Conservation (phyloP, 2,113 vertebrate species). For the Formicarius rufipectus region DNA sequence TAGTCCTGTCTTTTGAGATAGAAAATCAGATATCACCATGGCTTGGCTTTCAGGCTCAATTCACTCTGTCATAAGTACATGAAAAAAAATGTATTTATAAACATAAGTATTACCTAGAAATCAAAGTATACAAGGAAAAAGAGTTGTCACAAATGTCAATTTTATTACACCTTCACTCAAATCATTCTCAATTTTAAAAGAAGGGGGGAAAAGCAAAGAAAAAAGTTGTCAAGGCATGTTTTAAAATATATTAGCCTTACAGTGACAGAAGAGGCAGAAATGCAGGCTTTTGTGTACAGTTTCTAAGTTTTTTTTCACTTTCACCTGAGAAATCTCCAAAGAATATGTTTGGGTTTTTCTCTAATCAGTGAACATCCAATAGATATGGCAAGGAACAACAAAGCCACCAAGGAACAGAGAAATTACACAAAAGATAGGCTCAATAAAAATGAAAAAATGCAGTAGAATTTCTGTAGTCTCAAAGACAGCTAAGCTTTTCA, state of each 20-base stretch:
- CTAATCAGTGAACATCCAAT: neutral
- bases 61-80: neutral
- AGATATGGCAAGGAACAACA: neutral
- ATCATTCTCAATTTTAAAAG: rapidly evolving
- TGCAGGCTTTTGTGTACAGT: neutral
- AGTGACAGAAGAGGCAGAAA: neutral
- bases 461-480: neutral
- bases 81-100: neutral
- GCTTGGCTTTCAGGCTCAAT: neutral
- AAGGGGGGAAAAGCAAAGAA: rapidly evolving
- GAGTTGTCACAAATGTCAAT: neutral
- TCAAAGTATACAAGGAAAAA: neutral
- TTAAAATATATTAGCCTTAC: neutral
- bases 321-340: neutral
- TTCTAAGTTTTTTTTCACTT: neutral
- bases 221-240: neutral
- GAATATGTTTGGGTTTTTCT: neutral
- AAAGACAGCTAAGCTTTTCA: conserved; percentile 16
- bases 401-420: neutral
- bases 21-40: neutral
- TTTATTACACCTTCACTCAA: neutral
- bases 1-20: neutral
- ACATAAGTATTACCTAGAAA: neutral
- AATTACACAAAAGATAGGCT: neutral
- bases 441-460: neutral